Evolutionary conservation across 2,888 invertebrate species (phyloP).

Genomic region (Disparrhopalites patrizii): DNA sequence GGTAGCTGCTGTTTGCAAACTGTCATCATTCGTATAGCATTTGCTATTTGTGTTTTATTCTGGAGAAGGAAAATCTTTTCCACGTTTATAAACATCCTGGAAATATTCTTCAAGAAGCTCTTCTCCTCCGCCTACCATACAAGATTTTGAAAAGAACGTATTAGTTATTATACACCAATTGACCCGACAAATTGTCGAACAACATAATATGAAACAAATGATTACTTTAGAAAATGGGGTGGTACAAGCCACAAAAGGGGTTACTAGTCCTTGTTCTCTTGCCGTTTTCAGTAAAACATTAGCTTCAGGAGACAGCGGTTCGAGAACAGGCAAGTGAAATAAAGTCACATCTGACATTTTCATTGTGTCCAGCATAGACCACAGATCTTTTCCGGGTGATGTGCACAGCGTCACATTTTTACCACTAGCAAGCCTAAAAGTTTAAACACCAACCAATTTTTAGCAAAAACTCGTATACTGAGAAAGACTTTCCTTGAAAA

Average conservation of each 20-base stretch:
- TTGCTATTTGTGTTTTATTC: slow-evolving; percentile 60
- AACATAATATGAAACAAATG: background rate
- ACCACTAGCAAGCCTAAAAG: slow-evolving; percentile 74
- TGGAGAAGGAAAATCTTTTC: slow-evolving; percentile 72
- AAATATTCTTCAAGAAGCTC: slow-evolving; percentile 48
- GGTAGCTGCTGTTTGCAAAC: slow-evolving; percentile 40
- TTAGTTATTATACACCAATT: slow-evolving; percentile 39
- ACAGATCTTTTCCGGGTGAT: slow-evolving; percentile 69
- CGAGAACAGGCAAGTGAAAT: slow-evolving; percentile 68
- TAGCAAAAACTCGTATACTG: no score
- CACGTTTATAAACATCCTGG: slow-evolving; percentile 53
- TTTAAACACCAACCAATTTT: background rate
- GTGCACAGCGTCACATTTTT: slow-evolving; percentile 77
- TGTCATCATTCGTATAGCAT: slow-evolving; percentile 42
- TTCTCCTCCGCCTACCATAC: slow-evolving; percentile 52
- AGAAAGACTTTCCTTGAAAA: no score
- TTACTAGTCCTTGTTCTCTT: slow-evolving; percentile 77
- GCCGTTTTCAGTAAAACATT: slow-evolving; percentile 70
- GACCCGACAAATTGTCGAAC: background rate
- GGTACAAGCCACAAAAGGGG: slow-evolving; percentile 63
- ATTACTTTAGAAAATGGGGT: slow-evolving; percentile 36
- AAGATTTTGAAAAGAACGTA: slow-evolving; percentile 49
- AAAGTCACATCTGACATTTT: slow-evolving; percentile 84
- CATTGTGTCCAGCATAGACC: slow-evolving; percentile 71
- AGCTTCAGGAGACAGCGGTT: slow-evolving; percentile 74